A percentile compares a stretch with the other conserved stretches of the same genome.
Evolutionary conservation across 64 coral and sea anemone genomes (phyloP).

Genomic region (Acropora yongei): DNA sequence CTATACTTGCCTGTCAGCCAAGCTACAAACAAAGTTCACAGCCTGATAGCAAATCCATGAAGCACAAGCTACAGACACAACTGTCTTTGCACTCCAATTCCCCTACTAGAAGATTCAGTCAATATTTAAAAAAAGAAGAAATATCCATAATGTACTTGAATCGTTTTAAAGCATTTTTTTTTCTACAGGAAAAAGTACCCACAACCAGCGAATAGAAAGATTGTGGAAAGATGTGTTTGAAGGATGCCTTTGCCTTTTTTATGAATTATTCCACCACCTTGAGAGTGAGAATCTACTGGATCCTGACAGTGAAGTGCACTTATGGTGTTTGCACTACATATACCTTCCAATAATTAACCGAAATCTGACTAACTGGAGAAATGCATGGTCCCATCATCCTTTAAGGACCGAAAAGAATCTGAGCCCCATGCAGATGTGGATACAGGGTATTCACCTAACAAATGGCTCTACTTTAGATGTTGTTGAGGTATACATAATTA

Average conservation of each 20-base stretch:
- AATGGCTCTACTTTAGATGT: too few relatives aligned
- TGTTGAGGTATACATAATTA: too few relatives aligned
- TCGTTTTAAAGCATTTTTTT: too few relatives aligned
- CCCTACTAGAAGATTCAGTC: too few relatives aligned
- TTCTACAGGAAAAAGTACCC: slow-evolving; percentile 49
- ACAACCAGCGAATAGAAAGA: slow-evolving; percentile 59
- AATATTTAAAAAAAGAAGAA: too few relatives aligned
- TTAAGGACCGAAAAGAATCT: slow-evolving; percentile 30
- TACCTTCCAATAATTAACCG: slow-evolving; percentile 57
- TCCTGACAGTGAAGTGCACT: slow-evolving; percentile 36
- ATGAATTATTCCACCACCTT: slow-evolving; percentile 34
- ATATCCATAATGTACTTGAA: too few relatives aligned
- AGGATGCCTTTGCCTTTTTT: slow-evolving; percentile 52
- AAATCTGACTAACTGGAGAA: slow-evolving; percentile 41
- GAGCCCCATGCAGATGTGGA: slow-evolving; percentile 60
- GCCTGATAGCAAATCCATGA: too few relatives aligned
- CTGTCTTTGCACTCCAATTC: too few relatives aligned
- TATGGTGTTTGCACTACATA: slow-evolving; percentile 60
- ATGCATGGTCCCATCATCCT: slow-evolving; percentile 62
- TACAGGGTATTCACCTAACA: neutral
- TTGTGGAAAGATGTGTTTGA: slow-evolving; percentile 64
- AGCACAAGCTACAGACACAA: too few relatives aligned
- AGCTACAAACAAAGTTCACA: too few relatives aligned
- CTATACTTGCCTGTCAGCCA: too few relatives aligned
- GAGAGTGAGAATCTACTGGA: slow-evolving; percentile 8